A percentile compares a stretch with the other conserved stretches of the same genome.
phyloP scores from a whole-genome alignment of 2,113 vertebrate species.

The Apodemus speciosus region DNA sequence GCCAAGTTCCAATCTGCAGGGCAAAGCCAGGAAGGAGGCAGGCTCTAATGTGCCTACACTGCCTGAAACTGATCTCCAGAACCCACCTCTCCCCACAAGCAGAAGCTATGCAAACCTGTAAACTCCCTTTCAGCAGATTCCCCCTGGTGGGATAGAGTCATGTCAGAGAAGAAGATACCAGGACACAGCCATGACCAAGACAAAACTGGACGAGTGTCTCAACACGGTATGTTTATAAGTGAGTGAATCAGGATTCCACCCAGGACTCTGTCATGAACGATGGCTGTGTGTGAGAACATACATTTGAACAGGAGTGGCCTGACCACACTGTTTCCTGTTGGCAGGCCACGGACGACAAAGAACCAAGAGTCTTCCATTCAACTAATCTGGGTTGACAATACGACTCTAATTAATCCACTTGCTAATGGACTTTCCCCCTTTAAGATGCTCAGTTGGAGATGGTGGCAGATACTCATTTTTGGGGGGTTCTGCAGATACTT shows the following conservation, averaged over 20 bases:
- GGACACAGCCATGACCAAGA: background rate
- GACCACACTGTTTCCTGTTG: background rate
- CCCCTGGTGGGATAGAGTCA: background rate
- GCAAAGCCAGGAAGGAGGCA: background rate
- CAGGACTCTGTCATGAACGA: background rate
- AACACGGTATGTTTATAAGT: background rate
- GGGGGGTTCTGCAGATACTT: background rate
- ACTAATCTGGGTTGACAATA: background rate
- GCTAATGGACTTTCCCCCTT: background rate
- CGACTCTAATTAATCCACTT: background rate
- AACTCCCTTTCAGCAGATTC: background rate
- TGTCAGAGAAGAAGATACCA: background rate
- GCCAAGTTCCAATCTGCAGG: background rate
- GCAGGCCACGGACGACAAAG: background rate
- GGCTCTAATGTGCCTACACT: background rate
- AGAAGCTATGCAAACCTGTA: background rate
- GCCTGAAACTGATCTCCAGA: background rate
- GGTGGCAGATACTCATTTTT: background rate
- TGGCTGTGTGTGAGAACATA: background rate
- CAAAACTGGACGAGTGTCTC: background rate
- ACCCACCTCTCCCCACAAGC: background rate
- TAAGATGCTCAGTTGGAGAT: background rate
- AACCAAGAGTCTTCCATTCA: background rate
- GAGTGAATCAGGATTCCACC: background rate
- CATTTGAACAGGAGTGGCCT: background rate